Percentiles rank a stretch among this genome's conserved stretches.
Evolutionary conservation across 2,113 vertebrate genomes (phyloP).

Genomic region (Ceratotherium simum): DNA sequence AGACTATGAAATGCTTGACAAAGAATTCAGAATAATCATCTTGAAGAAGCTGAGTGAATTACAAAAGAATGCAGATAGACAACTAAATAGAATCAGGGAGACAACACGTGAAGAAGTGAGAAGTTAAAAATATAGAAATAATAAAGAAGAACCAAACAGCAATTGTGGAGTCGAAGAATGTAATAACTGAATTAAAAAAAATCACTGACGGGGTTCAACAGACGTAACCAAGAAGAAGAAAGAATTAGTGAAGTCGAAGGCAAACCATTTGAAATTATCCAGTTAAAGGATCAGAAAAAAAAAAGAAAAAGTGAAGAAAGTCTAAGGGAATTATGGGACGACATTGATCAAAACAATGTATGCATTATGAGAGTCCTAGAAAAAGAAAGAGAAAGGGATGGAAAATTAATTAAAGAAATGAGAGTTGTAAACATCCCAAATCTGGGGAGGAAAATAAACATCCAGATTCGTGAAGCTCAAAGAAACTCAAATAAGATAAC

Average conservation of each 20-base stretch:
- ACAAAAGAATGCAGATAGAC: neutral
- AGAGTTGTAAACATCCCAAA: neutral
- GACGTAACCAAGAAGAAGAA: neutral
- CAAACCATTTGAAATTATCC: neutral
- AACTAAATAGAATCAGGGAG: neutral
- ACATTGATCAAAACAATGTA: neutral
- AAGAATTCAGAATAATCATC: neutral
- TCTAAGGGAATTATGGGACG: neutral
- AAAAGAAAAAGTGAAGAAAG: neutral
- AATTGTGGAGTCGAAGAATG: neutral
- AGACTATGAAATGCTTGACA: neutral
- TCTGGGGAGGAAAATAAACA: neutral
- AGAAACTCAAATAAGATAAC: neutral
- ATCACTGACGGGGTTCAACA: neutral
- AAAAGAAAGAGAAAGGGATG: neutral
- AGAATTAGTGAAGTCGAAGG: neutral
- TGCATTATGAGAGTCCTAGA: neutral
- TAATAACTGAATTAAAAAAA: neutral
- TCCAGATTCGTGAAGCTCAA: neutral
- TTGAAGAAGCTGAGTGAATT: neutral
- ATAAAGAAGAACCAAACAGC: neutral
- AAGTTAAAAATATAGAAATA: neutral
- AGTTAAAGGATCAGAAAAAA: neutral
- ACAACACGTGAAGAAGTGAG: neutral
- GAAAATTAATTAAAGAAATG: neutral